phyloP scores from a whole-genome alignment of 1,140 invertebrate species.

The Trichonephila inaurata region DNA sequence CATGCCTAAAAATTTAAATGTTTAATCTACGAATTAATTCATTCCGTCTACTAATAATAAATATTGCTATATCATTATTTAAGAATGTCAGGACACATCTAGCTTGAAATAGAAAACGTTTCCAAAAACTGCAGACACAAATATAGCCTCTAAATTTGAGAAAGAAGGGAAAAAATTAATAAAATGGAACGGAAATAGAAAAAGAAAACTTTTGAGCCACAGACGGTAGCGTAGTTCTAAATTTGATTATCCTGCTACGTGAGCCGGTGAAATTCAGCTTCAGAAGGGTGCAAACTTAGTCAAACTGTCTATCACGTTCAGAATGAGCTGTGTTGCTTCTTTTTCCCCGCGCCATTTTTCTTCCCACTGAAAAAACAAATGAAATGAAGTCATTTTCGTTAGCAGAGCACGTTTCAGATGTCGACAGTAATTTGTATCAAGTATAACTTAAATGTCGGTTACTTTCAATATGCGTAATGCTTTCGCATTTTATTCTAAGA shows the following conservation, averaged over 20 bases:
- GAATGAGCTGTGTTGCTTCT: constrained; percentile 50
- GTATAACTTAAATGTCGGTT: too few relatives aligned
- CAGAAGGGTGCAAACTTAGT: constrained; percentile 58
- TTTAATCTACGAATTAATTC: too few relatives aligned
- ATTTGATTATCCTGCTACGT: constrained; percentile 71
- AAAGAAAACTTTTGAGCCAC: background rate
- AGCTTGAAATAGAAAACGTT: too few relatives aligned
- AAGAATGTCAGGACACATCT: too few relatives aligned
- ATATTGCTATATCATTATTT: too few relatives aligned
- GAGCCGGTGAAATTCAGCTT: constrained; percentile 18
- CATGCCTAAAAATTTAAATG: too few relatives aligned
- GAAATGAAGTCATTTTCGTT: background rate
- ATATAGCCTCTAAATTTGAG: background rate
- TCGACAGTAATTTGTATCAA: background rate
- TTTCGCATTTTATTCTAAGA: too few relatives aligned
- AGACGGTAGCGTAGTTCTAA: constrained; percentile 55
- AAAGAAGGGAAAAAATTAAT: background rate
- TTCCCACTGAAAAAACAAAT: background rate
- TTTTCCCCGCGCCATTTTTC: background rate
- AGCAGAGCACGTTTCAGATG: background rate
- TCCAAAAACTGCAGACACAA: background rate
- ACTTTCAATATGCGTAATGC: too few relatives aligned
- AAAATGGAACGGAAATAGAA: background rate
- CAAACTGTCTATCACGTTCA: constrained; percentile 72
- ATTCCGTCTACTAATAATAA: too few relatives aligned